These are phyloP conservation scores for Patella caerulea DNA, from an alignment of 2,888 invertebrate genomes.

Conservation along the genomic window DNA sequence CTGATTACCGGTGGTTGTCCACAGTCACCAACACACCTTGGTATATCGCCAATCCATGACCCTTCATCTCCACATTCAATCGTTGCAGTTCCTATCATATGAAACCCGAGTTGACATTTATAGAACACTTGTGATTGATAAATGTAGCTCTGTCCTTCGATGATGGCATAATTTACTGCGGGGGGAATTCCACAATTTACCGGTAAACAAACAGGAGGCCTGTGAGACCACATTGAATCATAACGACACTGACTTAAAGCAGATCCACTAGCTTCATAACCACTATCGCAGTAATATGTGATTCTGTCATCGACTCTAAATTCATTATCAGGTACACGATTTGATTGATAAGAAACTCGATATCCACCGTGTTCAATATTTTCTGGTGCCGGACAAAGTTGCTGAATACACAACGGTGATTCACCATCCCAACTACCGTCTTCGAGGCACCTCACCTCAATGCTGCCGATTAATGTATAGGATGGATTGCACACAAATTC, in stretches of 20 bases:
- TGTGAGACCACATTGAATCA: conserved; percentile 52
- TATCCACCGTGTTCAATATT: conserved; percentile 15
- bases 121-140: conserved; percentile 46
- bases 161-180: conserved; percentile 71
- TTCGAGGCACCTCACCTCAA: conserved; percentile 39
- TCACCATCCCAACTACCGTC: conserved; percentile 47
- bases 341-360: conserved; percentile 7
- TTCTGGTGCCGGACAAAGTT: conserved; percentile 13
- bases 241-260: conserved; percentile 45
- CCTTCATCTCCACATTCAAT: conserved; percentile 45
- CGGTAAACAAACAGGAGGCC: conserved; percentile 42
- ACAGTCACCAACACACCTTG: conserved; percentile 51
- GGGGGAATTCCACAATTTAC: conserved; percentile 44
- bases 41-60: conserved; percentile 47
- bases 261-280: conserved; percentile 48
- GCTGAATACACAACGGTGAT: conserved; percentile 40
- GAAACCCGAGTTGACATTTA: conserved; percentile 48
- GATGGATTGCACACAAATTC: conserved; percentile 36
- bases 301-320: conserved; percentile 35
- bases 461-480: conserved; percentile 36
- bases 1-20: conserved; percentile 42
- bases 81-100: conserved; percentile 38
- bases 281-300: conserved; percentile 54
- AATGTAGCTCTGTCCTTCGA: conserved; percentile 58
- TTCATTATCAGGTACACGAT: background rate